Evolutionary conservation across 2,888 invertebrate species (phyloP).

Genomic region (Caenorhabditis japonica): DNA sequence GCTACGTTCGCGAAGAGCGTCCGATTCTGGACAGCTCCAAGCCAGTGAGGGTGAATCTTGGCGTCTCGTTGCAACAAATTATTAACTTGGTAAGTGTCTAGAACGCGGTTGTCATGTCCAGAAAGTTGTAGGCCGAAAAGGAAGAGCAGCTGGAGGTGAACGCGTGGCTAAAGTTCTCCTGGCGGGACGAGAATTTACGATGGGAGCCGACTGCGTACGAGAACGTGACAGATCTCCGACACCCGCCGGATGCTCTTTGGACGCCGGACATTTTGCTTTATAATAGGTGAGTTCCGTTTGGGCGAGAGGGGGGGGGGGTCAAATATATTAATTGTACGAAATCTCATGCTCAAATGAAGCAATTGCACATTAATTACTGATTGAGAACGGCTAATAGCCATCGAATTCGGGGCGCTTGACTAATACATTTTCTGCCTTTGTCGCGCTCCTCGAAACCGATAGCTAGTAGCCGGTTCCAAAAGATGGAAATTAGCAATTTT

Average conservation of each 20-base stretch:
- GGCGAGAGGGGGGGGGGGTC: too few species aligned
- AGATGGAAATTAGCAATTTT: too few species aligned
- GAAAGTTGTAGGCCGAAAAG: slow-evolving; percentile 68
- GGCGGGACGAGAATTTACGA: slow-evolving; percentile 73
- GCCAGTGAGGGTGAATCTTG: slow-evolving; percentile 71
- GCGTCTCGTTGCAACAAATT: slow-evolving; percentile 72
- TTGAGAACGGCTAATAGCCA: too few species aligned
- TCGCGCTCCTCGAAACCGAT: too few species aligned
- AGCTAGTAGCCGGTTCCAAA: too few species aligned
- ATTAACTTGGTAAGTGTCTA: slow-evolving; percentile 68
- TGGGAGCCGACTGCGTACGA: slow-evolving; percentile 72
- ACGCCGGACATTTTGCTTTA: slow-evolving; percentile 72
- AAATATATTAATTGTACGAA: too few species aligned
- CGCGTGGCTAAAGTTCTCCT: slow-evolving; percentile 72
- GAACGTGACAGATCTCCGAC: slow-evolving; percentile 68
- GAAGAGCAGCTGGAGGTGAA: slow-evolving; percentile 74
- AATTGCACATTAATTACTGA: too few species aligned
- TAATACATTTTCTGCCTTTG: too few species aligned
- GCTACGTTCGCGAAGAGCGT: slow-evolving; percentile 68
- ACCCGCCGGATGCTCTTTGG: slow-evolving; percentile 68
- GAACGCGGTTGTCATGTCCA: background rate
- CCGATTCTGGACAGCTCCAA: slow-evolving; percentile 69
- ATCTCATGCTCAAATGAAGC: too few species aligned
- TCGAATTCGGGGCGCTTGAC: too few species aligned
- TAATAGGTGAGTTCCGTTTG: slow-evolving; percentile 64